A percentile compares a stretch with the other conserved stretches of the same genome.
Evolutionary conservation across 1,140 invertebrate species (phyloP).

Genomic region (Ceratina japonica): DNA sequence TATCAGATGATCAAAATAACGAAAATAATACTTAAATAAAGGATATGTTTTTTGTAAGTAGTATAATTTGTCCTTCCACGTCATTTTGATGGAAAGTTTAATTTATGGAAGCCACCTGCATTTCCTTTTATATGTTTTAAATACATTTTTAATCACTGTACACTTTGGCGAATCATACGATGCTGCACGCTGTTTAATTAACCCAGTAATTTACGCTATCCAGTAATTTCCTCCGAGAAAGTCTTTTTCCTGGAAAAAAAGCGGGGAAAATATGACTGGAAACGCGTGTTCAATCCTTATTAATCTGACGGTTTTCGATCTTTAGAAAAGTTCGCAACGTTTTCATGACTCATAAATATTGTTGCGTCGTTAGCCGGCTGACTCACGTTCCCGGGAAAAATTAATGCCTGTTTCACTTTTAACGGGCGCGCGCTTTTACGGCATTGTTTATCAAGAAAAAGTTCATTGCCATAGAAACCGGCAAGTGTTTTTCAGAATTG

Average conservation of each 20-base stretch:
- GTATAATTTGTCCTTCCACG: no score
- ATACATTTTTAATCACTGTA: no score
- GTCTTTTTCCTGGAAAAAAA: not conserved
- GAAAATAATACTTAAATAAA: no score
- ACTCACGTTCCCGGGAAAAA: slow-evolving; percentile 22
- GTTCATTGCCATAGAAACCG: not conserved
- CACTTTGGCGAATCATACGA: no score
- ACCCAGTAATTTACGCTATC: no score
- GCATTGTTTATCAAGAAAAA: not conserved
- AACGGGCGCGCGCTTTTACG: not conserved
- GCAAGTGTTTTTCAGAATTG: no score
- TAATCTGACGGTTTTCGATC: not conserved
- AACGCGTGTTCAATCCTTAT: slow-evolving; percentile 6
- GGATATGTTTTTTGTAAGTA: no score
- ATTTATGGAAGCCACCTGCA: no score
- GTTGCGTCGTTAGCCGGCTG: slow-evolving; percentile 4
- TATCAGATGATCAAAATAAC: no score
- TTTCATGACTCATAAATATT: slow-evolving; percentile 25
- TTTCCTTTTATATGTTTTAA: no score
- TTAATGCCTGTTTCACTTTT: slow-evolving; percentile 2
- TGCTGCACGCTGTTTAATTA: no score
- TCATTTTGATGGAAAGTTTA: no score
- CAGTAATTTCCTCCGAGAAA: not conserved
- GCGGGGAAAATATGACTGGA: not conserved
- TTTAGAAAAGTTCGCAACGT: not conserved